phyloP scores from a whole-genome alignment of 2,888 invertebrate species.

The Melieria omissa region DNA sequence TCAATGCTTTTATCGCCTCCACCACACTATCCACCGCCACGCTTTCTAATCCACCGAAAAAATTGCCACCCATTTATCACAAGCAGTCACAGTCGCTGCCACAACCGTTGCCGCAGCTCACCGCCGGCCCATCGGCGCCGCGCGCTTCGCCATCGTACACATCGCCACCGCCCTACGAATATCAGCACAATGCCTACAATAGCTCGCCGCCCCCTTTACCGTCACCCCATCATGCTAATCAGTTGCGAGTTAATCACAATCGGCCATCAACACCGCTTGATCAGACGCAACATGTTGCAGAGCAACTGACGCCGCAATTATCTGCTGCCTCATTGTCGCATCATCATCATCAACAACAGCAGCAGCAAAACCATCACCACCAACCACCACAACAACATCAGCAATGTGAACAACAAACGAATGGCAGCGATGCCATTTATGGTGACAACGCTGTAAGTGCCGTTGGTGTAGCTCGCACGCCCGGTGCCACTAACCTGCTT shows the following conservation, averaged over 20 bases:
- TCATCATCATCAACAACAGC: conserved; percentile 12
- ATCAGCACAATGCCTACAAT: conserved; percentile 32
- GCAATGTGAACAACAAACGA: conserved; percentile 19
- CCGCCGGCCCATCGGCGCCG: conserved; percentile 43
- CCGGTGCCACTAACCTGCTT: conserved; percentile 33
- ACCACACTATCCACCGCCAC: conserved; percentile 41
- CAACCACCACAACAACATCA: conserved; percentile 30
- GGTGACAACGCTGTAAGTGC: conserved; percentile 54
- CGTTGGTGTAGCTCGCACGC: not conserved
- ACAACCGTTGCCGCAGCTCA: conserved; percentile 35
- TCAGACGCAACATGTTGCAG: conserved; percentile 20
- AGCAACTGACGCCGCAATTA: conserved; percentile 41
- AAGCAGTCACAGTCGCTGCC: conserved; percentile 39
- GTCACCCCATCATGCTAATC: conserved; percentile 42
- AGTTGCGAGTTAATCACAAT: conserved; percentile 41
- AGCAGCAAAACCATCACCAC: not conserved
- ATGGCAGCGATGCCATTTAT: conserved; percentile 41
- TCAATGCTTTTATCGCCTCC: conserved; percentile 45
- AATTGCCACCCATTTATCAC: conserved; percentile 41
- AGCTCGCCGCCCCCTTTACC: conserved; percentile 44
- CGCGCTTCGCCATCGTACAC: conserved; percentile 40
- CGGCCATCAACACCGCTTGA: conserved; percentile 39
- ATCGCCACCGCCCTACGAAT: conserved; percentile 35
- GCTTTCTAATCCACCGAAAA: conserved; percentile 43
- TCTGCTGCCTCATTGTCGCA: not conserved